Base-by-base conservation (phyloP, 92 coral and sea anemone genomes). In the Porites rus region DNA sequence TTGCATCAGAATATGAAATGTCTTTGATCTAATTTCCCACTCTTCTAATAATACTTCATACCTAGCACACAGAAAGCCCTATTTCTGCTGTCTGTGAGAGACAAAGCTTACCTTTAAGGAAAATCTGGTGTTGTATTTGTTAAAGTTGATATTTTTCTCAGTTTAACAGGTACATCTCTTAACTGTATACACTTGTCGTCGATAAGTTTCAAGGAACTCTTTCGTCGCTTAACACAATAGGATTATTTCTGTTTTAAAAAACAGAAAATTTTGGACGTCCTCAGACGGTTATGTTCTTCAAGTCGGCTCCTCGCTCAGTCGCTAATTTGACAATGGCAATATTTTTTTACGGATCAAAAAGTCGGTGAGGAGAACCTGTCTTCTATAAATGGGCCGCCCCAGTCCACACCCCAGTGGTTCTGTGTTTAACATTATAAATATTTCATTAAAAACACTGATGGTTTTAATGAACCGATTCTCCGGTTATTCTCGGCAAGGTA, bases 381-480 rank as follows among this genome's bases (percentile, higher is more conserved):
- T 51, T 28, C 14, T 13, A 64, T 61, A 59, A 83, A 83, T 21
- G 64, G 67, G 62, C 87, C 52, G 72, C 72, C 46, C 52, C 74
- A 1, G 73, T 83, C 65, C 52, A 22, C 80, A 38, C 54, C 51
- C 53, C 16, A 63, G 50, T 51, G 74, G 21, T 64, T 20, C 80
- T 74, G 11, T 73, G 59, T 62, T 52, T 17, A 73, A 71, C 51
- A 21, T 83, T 62, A 74, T 83, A 46, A 83, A 73, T 83, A 83
- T 73, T 83, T 83, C 21, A 83, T 83, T 50, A 63, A 73, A 74
- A 83, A 83, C 87, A 83, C 80, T 83, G 46, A 74, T 50, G 11
- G 71, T 58, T 43, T 82, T 58, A 60, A 73, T 62, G 17, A 62
- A 61, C 22, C 72, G 21, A 73, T 11, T 21, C 69, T 18, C 76